Percentiles rank a stretch among this genome's conserved stretches.
Evolutionary conservation across 2,888 invertebrate genomes (phyloP).

Genomic region (Melieria picta): DNA sequence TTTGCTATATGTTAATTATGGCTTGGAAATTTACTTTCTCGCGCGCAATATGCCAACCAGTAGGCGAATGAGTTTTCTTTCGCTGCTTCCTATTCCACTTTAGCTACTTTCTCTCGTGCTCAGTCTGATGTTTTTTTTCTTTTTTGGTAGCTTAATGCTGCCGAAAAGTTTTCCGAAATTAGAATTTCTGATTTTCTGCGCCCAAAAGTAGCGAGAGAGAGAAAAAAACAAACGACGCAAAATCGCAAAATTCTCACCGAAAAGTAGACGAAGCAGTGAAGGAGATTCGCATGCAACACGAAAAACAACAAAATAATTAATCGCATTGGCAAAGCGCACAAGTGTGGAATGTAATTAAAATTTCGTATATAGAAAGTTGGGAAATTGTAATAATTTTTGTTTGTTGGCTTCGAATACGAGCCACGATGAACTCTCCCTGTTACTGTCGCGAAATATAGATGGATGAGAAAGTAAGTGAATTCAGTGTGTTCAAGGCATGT

Average conservation of each 20-base stretch:
- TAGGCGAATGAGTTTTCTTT: too few species aligned
- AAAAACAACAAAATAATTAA: not conserved
- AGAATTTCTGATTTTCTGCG: slow-evolving; percentile 2
- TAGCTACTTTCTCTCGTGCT: not conserved
- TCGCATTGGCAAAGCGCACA: not conserved
- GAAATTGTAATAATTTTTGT: too few species aligned
- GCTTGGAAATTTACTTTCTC: slow-evolving; percentile 50
- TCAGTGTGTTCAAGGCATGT: too few species aligned
- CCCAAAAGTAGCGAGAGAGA: not conserved
- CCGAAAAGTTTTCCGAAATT: not conserved
- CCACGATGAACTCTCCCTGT: too few species aligned
- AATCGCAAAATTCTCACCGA: not conserved
- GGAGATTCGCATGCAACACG: not conserved
- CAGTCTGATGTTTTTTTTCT: not conserved
- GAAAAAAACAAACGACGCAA: not conserved
- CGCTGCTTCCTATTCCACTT: too few species aligned
- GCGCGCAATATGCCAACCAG: too few species aligned
- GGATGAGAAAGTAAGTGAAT: too few species aligned
- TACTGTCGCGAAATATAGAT: too few species aligned
- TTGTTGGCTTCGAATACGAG: too few species aligned
- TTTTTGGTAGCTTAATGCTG: not conserved
- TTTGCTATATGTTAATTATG: slow-evolving; percentile 60
- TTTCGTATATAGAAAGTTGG: too few species aligned
- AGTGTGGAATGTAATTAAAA: too few species aligned
- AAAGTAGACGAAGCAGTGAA: too few species aligned